Conservation (phyloP, 2,888 invertebrate species). For the Nemoura dubitans region DNA sequence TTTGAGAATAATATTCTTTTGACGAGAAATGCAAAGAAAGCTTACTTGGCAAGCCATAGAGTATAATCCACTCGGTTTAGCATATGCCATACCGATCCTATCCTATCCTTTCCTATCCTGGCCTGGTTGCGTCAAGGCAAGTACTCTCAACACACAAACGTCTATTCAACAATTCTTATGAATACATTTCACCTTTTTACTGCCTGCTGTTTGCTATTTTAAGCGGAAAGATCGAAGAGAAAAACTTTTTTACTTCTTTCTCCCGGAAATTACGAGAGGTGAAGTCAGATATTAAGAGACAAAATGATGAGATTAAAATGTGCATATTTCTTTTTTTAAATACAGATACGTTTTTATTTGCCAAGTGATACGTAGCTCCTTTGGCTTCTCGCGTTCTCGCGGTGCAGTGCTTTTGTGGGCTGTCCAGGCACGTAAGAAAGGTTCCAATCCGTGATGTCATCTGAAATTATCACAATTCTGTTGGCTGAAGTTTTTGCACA, state of each 20-base stretch:
- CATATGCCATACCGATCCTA: conserved; percentile 54
- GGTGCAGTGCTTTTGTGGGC: too few species aligned
- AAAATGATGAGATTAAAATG: conserved; percentile 21
- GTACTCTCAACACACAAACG: conserved; percentile 51
- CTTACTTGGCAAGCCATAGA: conserved; percentile 18
- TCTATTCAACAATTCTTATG: conserved; percentile 53
- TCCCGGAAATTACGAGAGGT: conserved; percentile 46
- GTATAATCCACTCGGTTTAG: conserved; percentile 52
- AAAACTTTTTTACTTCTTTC: conserved; percentile 39
- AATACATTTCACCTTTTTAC: conserved; percentile 49
- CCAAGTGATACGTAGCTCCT: background rate
- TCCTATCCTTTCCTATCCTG: too few species aligned
- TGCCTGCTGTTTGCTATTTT: conserved; percentile 48
- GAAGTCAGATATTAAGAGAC: conserved; percentile 13
- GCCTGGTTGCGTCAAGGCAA: conserved; percentile 51
- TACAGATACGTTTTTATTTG: conserved; percentile 23
- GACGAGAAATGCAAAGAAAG: conserved; percentile 48
- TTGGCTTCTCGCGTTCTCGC: too few species aligned
- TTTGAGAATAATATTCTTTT: conserved; percentile 52
- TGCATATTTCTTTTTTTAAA: conserved; percentile 27
- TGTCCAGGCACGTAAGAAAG: too few species aligned
- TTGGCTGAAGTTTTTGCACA: too few species aligned
- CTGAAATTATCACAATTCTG: too few species aligned
- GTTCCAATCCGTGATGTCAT: too few species aligned
- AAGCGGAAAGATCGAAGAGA: conserved; percentile 46